These are phyloP conservation scores for Pitangus sulphuratus DNA, from an alignment of 2,797 vertebrate species.

Conservation along the genomic window DNA sequence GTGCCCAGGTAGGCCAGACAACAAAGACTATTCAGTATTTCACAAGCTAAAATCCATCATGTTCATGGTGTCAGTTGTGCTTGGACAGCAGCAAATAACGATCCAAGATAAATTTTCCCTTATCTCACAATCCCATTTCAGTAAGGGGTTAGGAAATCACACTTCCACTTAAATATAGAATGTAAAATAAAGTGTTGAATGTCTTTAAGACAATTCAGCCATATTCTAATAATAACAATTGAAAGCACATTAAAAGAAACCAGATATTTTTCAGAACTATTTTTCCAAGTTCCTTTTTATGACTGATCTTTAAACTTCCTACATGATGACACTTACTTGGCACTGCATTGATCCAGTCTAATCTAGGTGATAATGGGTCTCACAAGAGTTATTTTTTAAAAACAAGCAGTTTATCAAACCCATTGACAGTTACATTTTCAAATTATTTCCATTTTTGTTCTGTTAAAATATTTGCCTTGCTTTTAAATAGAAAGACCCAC, in stretches of 20 bases:
- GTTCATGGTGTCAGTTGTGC: background rate
- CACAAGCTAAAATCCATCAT: slow-evolving; percentile 22
- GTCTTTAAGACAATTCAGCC: background rate
- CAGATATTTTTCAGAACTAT: background rate
- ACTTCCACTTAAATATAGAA: background rate
- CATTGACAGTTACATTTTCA: background rate
- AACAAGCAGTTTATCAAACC: slow-evolving; percentile 51
- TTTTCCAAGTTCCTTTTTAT: slow-evolving; percentile 17
- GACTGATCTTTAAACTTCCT: slow-evolving; percentile 33
- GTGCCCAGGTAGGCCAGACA: slow-evolving; percentile 7
- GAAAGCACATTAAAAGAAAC: background rate
- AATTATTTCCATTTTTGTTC: background rate
- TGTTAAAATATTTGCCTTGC: background rate
- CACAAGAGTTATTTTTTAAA: slow-evolving; percentile 46
- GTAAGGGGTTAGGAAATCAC: background rate
- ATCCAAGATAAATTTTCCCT: background rate
- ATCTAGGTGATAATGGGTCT: slow-evolving; percentile 60
- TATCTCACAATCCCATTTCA: background rate
- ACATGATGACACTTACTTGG: slow-evolving; percentile 49
- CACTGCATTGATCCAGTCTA: slow-evolving; percentile 24
- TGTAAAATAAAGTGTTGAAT: background rate
- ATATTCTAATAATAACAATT: background rate
- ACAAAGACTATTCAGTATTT: background rate
- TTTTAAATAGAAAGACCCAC: background rate
- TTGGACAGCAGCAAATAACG: background rate